Percentiles rank a stretch among this genome's conserved stretches.
These are phyloP conservation scores for Ptychochromis oligacanthus DNA, from an alignment of 2,113 vertebrate genomes.

Conservation along the genomic window DNA sequence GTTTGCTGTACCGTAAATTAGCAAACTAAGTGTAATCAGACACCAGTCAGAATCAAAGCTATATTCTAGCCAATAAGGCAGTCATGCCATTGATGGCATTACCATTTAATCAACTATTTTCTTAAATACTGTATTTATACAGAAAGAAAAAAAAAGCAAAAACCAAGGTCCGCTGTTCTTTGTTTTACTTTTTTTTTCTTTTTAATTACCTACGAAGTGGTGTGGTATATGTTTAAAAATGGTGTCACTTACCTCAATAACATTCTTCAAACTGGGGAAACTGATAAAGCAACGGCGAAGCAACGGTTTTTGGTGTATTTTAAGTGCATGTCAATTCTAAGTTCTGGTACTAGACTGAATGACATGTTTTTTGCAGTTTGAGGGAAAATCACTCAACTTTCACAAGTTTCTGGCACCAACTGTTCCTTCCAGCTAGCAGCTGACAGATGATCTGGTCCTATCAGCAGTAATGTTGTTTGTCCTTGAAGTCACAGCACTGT, in stretches of 20 bases:
- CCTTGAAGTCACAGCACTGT: slow-evolving; percentile 3
- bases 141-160: too few relatives aligned
- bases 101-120: not conserved
- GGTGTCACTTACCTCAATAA: not conserved
- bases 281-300: not conserved
- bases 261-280: not conserved
- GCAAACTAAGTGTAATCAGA: not conserved
- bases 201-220: not conserved
- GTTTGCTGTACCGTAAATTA: not conserved
- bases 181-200: too few relatives aligned
- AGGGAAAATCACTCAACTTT: not conserved
- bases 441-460: not conserved
- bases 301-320: not conserved
- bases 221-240: not conserved
- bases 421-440: not conserved
- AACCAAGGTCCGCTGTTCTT: too few relatives aligned
- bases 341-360: not conserved
- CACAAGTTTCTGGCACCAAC: not conserved
- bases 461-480: not conserved
- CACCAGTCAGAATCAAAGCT: not conserved
- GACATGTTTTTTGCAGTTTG: not conserved
- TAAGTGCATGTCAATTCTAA: not conserved
- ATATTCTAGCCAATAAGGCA: not conserved
- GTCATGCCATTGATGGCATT: not conserved
- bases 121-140: too few relatives aligned